A percentile compares a stretch with the other conserved stretches of the same genome.
Conservation (phyloP, 1,140 invertebrate genomes). For the Drosophila athabasca region DNA sequence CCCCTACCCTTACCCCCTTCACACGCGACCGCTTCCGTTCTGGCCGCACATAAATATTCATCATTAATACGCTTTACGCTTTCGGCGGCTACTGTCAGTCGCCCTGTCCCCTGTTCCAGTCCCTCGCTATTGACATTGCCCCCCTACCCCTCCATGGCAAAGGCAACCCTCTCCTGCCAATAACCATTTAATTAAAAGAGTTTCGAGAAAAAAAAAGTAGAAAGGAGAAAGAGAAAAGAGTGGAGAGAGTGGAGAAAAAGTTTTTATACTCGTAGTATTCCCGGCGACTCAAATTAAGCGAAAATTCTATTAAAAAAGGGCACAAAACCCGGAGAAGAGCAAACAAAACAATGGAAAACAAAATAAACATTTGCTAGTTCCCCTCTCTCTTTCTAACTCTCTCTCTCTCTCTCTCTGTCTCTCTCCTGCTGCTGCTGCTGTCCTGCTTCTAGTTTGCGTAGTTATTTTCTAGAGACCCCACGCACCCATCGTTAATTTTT, state of each 20-base stretch:
- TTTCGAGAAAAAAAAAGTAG: constrained; percentile 46
- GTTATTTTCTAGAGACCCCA: constrained; percentile 44
- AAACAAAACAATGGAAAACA: constrained; percentile 73
- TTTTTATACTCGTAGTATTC: constrained; percentile 43
- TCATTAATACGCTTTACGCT: constrained; percentile 80
- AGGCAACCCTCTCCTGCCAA: constrained; percentile 43
- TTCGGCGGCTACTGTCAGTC: constrained; percentile 32
- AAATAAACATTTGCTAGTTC: constrained; percentile 56
- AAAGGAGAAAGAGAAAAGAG: constrained; percentile 8
- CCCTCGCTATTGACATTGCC: constrained; percentile 67
- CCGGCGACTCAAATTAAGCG: constrained; percentile 73
- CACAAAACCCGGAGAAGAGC: constrained; percentile 31
- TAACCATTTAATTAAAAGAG: constrained; percentile 83
- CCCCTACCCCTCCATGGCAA: constrained; percentile 27
- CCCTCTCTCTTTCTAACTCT: neutral
- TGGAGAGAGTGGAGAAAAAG: constrained; percentile 38
- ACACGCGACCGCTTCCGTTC: constrained; percentile 58
- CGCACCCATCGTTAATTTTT: constrained; percentile 81
- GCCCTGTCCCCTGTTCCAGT: neutral
- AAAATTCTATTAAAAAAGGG: constrained; percentile 78
- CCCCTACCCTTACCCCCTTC: constrained; percentile 14
- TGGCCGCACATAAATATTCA: constrained; percentile 78
- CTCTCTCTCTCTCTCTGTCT: neutral
- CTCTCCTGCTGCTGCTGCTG: constrained; percentile 5
- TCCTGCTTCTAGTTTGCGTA: constrained; percentile 11